These are phyloP conservation scores for Drepana arcuata DNA, from an alignment of 1,140 invertebrate genomes.

Conservation along the genomic window DNA sequence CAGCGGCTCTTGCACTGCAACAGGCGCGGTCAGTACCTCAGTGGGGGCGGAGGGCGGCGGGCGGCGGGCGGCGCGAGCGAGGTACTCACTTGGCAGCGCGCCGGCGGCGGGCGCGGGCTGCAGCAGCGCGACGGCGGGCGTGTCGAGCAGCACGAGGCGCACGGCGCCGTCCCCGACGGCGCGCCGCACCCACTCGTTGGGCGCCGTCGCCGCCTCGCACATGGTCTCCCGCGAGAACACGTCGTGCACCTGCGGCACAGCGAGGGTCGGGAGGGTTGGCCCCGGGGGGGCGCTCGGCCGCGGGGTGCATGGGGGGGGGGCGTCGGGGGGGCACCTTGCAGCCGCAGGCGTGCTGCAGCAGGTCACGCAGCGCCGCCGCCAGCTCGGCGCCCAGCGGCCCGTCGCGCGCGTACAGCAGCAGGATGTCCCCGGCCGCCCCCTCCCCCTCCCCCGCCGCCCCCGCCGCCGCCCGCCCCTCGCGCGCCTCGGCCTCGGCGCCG, in stretches of 20 bases:
- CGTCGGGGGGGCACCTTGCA: conserved; percentile 8
- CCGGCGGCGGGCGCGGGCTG: conserved; percentile 27
- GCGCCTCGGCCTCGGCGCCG: not conserved
- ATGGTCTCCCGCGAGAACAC: conserved; percentile 17
- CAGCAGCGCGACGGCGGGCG: conserved; percentile 28
- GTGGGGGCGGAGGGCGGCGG: not conserved
- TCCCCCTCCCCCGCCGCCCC: conserved; percentile 6
- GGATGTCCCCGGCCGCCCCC: conserved; percentile 3
- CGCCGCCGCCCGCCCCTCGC: conserved; percentile 7
- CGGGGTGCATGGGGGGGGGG: no score
- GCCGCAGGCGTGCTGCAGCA: conserved; percentile 9
- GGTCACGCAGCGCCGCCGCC: conserved; percentile 9
- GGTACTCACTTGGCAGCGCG: no score
- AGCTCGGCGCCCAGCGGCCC: conserved; percentile 14
- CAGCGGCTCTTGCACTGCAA: conserved; percentile 25
- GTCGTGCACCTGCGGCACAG: conserved; percentile 30
- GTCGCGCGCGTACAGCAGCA: conserved; percentile 45
- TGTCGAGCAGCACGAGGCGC: conserved; percentile 39
- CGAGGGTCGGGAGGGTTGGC: no score
- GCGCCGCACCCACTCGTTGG: conserved; percentile 22
- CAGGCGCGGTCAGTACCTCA: not conserved
- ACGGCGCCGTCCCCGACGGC: conserved; percentile 9
- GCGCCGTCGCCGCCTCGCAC: conserved; percentile 16
- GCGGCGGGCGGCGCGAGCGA: conserved; percentile 14
- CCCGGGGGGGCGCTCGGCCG: no score